A percentile compares a stretch with the other conserved stretches of the same genome.
Evolutionary conservation across 2,888 invertebrate genomes (phyloP).

Genomic region (Philereme transversata): DNA sequence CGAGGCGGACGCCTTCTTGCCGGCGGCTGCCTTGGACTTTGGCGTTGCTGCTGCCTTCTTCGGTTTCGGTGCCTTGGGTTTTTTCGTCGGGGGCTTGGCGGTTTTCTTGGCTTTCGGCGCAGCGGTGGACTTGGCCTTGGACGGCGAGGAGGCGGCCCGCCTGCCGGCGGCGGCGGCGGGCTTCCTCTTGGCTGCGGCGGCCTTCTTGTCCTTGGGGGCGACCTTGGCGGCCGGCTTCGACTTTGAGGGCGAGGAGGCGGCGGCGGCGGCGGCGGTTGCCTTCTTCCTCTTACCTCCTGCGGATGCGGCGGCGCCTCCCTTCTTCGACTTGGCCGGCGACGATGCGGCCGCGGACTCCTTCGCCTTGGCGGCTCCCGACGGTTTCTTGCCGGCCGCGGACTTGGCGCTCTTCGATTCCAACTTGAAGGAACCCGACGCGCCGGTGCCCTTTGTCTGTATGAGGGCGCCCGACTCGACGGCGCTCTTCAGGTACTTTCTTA

Average conservation of each 20-base stretch:
- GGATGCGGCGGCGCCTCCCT: conserved; percentile 21
- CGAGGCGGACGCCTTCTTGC: conserved; percentile 52
- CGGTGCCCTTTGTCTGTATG: conserved; percentile 82
- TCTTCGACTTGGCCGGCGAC: neutral
- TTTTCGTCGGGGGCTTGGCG: conserved; percentile 56
- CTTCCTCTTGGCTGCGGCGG: conserved; percentile 40
- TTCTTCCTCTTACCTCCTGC: conserved; percentile 43
- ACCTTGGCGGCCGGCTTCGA: conserved; percentile 39
- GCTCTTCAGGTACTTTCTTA: conserved; percentile 81
- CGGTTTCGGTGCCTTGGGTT: conserved; percentile 56
- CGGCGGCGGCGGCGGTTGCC: neutral
- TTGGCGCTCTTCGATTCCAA: conserved; percentile 22
- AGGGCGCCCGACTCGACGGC: conserved; percentile 81
- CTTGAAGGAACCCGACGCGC: conserved; percentile 61
- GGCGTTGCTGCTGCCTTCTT: conserved; percentile 42
- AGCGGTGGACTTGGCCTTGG: conserved; percentile 36
- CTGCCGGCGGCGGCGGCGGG: conserved; percentile 20
- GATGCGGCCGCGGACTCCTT: conserved; percentile 42
- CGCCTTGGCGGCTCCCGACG: conserved; percentile 34
- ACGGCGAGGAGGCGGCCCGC: conserved; percentile 16
- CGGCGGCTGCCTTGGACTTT: conserved; percentile 19
- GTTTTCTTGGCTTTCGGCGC: conserved; percentile 50
- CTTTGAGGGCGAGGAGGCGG: conserved; percentile 46
- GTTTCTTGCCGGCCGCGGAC: conserved; percentile 36
- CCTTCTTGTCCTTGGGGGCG: conserved; percentile 14